Percentiles rank a stretch among this genome's conserved stretches.
Evolutionary conservation across 2,888 invertebrate genomes (phyloP).

Genomic region (Pimpla rufipes): DNA sequence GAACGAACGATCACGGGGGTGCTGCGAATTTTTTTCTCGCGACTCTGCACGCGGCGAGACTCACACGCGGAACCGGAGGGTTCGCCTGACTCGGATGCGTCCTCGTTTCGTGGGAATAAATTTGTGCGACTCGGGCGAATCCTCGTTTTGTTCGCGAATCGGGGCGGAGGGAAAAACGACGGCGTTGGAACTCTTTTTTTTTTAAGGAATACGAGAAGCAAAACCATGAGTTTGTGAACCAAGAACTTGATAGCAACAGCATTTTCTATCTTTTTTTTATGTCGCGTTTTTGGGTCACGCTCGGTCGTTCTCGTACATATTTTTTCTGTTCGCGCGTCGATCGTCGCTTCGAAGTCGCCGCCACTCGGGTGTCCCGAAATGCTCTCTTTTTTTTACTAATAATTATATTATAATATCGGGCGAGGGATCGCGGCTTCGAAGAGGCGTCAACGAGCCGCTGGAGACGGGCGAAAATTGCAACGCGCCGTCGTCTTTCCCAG

Average conservation of each 20-base stretch:
- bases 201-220: background rate
- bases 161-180: no score
- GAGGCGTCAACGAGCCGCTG: constrained; percentile 11
- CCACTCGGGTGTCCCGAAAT: constrained; percentile 16
- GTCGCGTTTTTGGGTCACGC: constrained; percentile 19
- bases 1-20: constrained; percentile 49
- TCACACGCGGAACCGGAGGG: background rate
- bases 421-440: constrained; percentile 35
- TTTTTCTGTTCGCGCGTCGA: constrained; percentile 9
- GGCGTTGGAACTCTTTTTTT: background rate
- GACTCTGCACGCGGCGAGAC: background rate
- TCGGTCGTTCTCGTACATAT: background rate
- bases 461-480: background rate
- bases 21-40: constrained; percentile 25
- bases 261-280: constrained; percentile 14
- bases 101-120: background rate
- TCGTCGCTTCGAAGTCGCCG: constrained; percentile 40
- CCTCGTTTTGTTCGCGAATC: background rate
- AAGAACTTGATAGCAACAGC: background rate
- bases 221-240: background rate
- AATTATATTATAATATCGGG: constrained; percentile 27
- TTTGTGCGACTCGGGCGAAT: background rate
- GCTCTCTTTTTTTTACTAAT: constrained; percentile 50
- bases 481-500: constrained; percentile 6
- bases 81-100: background rate